Base-by-base conservation (phyloP, 2,797 vertebrate genomes). In the Heliangelus exortis region DNA sequence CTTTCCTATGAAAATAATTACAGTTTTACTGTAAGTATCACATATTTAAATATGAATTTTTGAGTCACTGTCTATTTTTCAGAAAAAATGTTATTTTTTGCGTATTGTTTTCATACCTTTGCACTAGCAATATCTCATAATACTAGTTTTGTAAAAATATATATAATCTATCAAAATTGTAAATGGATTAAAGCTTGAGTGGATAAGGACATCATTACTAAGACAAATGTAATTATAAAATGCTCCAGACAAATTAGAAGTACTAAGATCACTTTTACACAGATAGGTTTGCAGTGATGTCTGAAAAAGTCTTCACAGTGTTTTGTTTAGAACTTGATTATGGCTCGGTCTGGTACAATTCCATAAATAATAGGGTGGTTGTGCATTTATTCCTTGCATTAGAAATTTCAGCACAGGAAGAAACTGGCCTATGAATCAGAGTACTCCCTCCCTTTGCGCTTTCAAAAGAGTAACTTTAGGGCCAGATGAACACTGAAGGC, bases 401-500 rank as follows among this genome's bases (percentile, higher is more conserved):
- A 43, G 19, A 61, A 36, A 67, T 67, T 17, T 75, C 33, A 33
- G 22, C 31, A 18, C 3, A 18, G 43, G 22, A 36, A 36, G 58
- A 53, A 75, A 33, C 12, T 51, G 61, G 29, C 36, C 57, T 61
- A n/a, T 41, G 29, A 31, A 7, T 43, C 41, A 18, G 15, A 43
- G 8, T 57, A 9, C 12, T n/a, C 23, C 25, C 15, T 78, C 16
- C 18, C 4, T 21, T 20, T 51, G 9, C 41, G 23, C n/a, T 3
- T 39, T 23, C 9, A 31, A 4, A 16, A 5, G 4, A 22, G 34
- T 34, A 16, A 41, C 39, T 7, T 28, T n/a, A 67, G 18, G 22
- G 26, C 26, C 57, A 17, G n/a, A 0, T 31, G 33, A 76, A 47
- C 12, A 3, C 29, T 19, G 19, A 21, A 45, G n/a, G 7, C 1